Conservation (phyloP, 2,113 vertebrate genomes). For the Cyanoderma ruficeps region DNA sequence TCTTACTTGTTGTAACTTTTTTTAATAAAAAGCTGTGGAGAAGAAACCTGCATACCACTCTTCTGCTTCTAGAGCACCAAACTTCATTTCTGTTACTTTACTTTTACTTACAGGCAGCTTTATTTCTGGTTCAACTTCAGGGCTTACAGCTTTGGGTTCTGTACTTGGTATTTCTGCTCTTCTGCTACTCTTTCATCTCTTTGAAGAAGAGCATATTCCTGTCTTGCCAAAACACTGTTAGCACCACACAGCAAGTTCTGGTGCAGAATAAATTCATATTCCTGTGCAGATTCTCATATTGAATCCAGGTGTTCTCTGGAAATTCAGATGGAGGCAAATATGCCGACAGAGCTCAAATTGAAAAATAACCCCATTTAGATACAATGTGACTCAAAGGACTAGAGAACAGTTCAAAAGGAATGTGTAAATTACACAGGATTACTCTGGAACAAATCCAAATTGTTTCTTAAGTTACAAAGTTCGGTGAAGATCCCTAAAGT, state of each 20-base stretch:
- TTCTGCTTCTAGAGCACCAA: background rate
- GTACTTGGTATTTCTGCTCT: background rate
- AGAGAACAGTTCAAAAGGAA: background rate
- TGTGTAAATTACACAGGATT: background rate
- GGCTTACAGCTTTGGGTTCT: background rate
- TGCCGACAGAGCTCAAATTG: background rate
- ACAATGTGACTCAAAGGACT: background rate
- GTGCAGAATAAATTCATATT: background rate
- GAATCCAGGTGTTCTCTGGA: slow-evolving; percentile 25
- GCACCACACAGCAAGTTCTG: background rate
- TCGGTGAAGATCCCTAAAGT: background rate
- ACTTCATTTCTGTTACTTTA: background rate
- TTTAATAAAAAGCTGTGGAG: background rate
- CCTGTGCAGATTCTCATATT: background rate
- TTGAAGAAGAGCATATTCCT: background rate
- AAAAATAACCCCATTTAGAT: background rate
- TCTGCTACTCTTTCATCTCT: background rate
- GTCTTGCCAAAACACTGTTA: background rate
- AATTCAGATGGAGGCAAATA: background rate
- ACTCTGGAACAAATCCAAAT: background rate
- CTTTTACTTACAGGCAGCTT: background rate
- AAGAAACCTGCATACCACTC: background rate
- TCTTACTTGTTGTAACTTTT: background rate
- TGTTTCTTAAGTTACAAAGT: background rate
- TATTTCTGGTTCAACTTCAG: background rate